These are phyloP conservation scores for Xestobium rufovillosum DNA, from an alignment of 2,888 invertebrate species.

Conservation along the genomic window DNA sequence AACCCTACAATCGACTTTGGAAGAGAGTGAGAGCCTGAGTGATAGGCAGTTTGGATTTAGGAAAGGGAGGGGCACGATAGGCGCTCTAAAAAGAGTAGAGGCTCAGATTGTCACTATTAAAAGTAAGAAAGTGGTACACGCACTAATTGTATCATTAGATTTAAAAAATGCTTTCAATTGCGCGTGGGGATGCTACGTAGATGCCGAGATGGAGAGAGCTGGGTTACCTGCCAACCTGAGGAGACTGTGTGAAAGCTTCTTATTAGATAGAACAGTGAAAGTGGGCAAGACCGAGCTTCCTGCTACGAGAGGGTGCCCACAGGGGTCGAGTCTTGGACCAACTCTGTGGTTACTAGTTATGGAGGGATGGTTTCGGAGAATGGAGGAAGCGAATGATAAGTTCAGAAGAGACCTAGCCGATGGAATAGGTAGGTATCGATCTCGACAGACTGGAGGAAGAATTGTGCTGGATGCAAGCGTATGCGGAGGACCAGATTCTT, in stretches of 20 bases:
- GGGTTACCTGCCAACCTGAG: conserved; percentile 13
- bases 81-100: conserved; percentile 22
- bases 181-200: conserved; percentile 17
- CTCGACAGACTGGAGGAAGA: not conserved
- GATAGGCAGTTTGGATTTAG: conserved; percentile 24
- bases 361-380: conserved; percentile 23
- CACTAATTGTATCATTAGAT: conserved; percentile 19
- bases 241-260: conserved; percentile 14
- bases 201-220: not conserved
- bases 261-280: conserved; percentile 15
- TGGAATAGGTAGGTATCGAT: not conserved
- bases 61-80: conserved; percentile 25
- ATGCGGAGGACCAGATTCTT: conserved; percentile 10
- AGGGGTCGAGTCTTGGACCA: conserved; percentile 24
- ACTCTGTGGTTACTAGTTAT: conserved; percentile 23
- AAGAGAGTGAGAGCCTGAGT: conserved; percentile 17
- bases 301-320: conserved; percentile 22
- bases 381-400: not conserved
- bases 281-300: conserved; percentile 8
- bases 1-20: conserved; percentile 20
- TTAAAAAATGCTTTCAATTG: conserved; percentile 20
- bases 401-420: conserved; percentile 3
- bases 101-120: no score
- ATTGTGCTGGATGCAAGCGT: conserved; percentile 4
- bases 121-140: conserved; percentile 14